Conservation (phyloP, 2,113 vertebrate genomes). For the Terrapene triunguis region DNA sequence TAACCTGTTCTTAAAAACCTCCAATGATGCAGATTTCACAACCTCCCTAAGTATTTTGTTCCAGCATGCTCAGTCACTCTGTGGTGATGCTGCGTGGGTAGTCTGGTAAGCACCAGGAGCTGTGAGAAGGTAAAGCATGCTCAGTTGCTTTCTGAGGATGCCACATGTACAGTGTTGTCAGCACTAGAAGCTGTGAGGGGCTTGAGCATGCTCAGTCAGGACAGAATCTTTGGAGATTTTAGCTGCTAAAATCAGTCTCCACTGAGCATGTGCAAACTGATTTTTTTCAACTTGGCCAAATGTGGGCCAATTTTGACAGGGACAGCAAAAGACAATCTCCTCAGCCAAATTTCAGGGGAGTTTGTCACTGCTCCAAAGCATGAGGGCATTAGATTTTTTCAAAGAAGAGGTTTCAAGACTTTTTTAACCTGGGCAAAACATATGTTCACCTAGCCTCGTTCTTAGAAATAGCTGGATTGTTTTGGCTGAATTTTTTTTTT, state of each 20-base stretch:
- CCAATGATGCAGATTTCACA: no score
- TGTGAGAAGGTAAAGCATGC: neutral
- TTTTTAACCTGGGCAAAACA: neutral
- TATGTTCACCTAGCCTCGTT: neutral
- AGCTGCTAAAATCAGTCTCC: neutral
- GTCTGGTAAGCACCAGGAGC: neutral
- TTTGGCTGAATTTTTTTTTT: no score
- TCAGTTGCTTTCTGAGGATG: neutral
- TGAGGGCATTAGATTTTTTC: neutral
- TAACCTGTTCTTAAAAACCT: no score
- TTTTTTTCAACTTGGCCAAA: neutral
- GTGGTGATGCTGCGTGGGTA: neutral
- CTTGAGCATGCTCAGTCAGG: neutral
- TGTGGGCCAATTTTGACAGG: no score
- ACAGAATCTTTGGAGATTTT: neutral
- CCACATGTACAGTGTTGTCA: neutral
- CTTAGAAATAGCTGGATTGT: neutral
- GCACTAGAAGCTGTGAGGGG: neutral
- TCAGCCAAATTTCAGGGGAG: neutral
- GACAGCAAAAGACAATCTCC: neutral
- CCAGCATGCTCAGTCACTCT: neutral
- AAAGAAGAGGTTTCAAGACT: accelerated
- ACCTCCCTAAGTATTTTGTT: no score
- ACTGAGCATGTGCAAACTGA: neutral
- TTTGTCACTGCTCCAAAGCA: neutral